These are phyloP conservation scores for Yponomeuta cagnagella DNA, from an alignment of 2,888 invertebrate species.

Conservation along the genomic window DNA sequence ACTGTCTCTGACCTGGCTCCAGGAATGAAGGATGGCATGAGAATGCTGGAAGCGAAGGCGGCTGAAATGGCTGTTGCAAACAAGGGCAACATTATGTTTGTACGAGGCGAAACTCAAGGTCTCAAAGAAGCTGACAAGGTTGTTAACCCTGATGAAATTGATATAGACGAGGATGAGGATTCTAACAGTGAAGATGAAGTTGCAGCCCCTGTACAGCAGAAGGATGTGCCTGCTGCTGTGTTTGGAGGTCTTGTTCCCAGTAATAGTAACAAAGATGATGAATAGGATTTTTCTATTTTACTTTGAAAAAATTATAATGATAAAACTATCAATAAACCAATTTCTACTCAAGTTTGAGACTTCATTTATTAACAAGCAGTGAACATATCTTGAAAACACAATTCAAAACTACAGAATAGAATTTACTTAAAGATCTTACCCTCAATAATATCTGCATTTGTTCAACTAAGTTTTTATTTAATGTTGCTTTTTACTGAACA, in stretches of 20 bases:
- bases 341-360: background rate
- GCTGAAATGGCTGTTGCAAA: slow-evolving; percentile 78
- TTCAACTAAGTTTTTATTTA: too few relatives aligned
- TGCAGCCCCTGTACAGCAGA: slow-evolving; percentile 87
- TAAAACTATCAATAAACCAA: background rate
- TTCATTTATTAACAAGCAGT: background rate
- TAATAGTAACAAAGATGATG: slow-evolving; percentile 36
- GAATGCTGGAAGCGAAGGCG: slow-evolving; percentile 89
- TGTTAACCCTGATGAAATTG: slow-evolving; percentile 91
- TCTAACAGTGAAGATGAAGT: slow-evolving; percentile 75
- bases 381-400: too few relatives aligned
- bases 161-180: slow-evolving; percentile 81
- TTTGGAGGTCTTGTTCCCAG: slow-evolving; percentile 85
- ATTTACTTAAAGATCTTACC: background rate
- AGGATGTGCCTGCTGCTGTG: slow-evolving; percentile 91
- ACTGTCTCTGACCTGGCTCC: slow-evolving; percentile 84
- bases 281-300: slow-evolving; percentile 18
- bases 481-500: background rate
- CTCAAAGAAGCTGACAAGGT: slow-evolving; percentile 80
- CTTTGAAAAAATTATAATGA: background rate
- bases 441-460: background rate
- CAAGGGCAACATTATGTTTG: slow-evolving; percentile 85
- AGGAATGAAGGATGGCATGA: slow-evolving; percentile 90
- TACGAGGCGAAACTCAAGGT: slow-evolving; percentile 90
- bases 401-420: too few relatives aligned